These are phyloP conservation scores for Cyphomyrus plagiostoma DNA, from an alignment of 2,113 vertebrate genomes.

Conservation along the genomic window DNA sequence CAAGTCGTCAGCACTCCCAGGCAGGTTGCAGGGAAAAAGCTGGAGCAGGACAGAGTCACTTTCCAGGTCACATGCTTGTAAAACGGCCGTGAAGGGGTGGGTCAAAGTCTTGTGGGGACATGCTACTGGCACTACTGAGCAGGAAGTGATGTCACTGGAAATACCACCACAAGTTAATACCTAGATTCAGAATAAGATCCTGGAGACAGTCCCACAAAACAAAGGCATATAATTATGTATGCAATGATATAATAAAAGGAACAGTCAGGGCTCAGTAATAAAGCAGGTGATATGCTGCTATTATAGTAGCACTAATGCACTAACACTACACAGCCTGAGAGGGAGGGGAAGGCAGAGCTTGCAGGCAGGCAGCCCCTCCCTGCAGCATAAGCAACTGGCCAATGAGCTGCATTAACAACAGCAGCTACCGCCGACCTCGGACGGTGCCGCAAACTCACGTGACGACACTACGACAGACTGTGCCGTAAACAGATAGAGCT, in stretches of 20 bases:
- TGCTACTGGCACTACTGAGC: background rate
- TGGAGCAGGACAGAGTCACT: background rate
- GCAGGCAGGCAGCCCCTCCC: background rate
- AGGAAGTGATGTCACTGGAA: background rate
- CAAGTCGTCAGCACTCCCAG: background rate
- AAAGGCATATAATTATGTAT: background rate
- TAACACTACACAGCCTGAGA: background rate
- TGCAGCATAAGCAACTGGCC: no score
- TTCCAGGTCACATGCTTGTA: background rate
- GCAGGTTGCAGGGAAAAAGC: background rate
- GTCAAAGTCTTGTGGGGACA: background rate
- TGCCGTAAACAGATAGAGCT: background rate
- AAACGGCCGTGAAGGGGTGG: background rate
- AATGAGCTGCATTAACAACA: no score
- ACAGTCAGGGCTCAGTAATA: background rate
- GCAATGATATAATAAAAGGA: background rate
- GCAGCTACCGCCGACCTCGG: no score
- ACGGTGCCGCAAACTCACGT: no score
- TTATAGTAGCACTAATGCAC: no score
- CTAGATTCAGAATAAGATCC: background rate
- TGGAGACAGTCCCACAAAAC: background rate
- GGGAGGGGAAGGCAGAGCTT: background rate
- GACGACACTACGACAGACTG: no score
- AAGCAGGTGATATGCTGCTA: no score
- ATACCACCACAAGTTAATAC: background rate